These are phyloP conservation scores for Phalacrocorax aristotelis DNA, from an alignment of 2,113 vertebrate species.

Conservation along the genomic window DNA sequence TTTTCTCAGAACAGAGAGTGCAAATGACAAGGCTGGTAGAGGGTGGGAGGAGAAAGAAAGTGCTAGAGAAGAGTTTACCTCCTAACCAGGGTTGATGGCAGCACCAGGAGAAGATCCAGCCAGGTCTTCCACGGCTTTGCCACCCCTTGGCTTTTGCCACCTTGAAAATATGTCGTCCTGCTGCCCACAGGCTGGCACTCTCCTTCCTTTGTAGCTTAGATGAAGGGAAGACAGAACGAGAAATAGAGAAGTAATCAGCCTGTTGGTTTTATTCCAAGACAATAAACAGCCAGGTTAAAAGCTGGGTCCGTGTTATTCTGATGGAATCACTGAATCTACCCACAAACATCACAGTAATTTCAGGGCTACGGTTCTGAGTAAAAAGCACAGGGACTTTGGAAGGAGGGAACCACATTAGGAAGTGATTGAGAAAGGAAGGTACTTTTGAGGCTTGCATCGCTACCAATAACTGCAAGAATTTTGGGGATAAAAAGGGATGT, in stretches of 20 bases:
- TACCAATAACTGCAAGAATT: not conserved
- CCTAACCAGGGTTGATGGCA: rapidly evolving
- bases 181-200: rapidly evolving
- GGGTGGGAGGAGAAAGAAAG: not conserved
- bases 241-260: not conserved
- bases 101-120: not conserved
- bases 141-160: not conserved
- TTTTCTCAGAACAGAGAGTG: not conserved
- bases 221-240: not conserved
- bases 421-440: not conserved
- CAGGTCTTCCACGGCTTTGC: not conserved
- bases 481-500: not conserved
- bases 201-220: not conserved
- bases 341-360: not conserved
- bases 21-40: not conserved
- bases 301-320: not conserved
- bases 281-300: not conserved
- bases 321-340: not conserved
- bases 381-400: not conserved
- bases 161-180: rapidly evolving
- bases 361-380: not conserved
- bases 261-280: not conserved
- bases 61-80: not conserved
- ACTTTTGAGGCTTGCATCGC: not conserved
- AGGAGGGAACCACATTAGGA: not conserved